Conservation (phyloP, 2,113 vertebrate species). For the Periophthalmus modestus region DNA sequence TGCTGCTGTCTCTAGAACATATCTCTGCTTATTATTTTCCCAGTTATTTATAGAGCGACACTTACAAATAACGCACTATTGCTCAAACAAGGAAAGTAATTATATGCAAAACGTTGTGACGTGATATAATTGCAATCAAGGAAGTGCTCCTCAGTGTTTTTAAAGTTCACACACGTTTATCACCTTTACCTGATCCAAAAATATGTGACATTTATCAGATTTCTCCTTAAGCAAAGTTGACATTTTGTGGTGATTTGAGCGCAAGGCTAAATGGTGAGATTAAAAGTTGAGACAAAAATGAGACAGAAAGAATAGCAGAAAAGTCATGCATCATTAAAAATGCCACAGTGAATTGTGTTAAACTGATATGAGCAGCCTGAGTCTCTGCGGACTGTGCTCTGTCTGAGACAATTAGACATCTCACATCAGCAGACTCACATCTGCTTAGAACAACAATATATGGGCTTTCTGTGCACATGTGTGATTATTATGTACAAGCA, state of each 20-base stretch:
- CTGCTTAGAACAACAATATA: slow-evolving; percentile 17
- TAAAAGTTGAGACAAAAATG: slow-evolving; percentile 49
- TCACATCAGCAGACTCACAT: too few species aligned
- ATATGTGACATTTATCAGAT: background rate
- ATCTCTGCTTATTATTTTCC: slow-evolving; percentile 36
- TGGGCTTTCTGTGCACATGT: slow-evolving; percentile 6
- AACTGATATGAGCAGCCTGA: slow-evolving; percentile 35
- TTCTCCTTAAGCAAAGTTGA: slow-evolving; percentile 38
- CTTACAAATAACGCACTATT: background rate
- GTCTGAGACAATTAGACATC: slow-evolving; percentile 39
- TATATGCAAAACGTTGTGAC: background rate
- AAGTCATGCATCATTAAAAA: slow-evolving; percentile 67
- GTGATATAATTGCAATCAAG: too few species aligned
- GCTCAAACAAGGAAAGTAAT: slow-evolving; percentile 12
- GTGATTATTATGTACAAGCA: background rate
- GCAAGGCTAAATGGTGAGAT: slow-evolving; percentile 47
- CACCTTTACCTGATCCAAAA: background rate
- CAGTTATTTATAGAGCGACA: slow-evolving; percentile 49
- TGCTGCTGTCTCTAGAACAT: slow-evolving; percentile 43
- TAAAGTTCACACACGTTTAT: background rate
- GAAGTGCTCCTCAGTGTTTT: background rate
- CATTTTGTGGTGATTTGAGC: slow-evolving; percentile 40
- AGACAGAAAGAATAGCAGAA: slow-evolving; percentile 49
- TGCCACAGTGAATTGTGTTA: slow-evolving; percentile 58
- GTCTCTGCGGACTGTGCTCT: slow-evolving; percentile 38